Conservation (phyloP, 2,113 vertebrate species). For the Electrona antarctica region DNA sequence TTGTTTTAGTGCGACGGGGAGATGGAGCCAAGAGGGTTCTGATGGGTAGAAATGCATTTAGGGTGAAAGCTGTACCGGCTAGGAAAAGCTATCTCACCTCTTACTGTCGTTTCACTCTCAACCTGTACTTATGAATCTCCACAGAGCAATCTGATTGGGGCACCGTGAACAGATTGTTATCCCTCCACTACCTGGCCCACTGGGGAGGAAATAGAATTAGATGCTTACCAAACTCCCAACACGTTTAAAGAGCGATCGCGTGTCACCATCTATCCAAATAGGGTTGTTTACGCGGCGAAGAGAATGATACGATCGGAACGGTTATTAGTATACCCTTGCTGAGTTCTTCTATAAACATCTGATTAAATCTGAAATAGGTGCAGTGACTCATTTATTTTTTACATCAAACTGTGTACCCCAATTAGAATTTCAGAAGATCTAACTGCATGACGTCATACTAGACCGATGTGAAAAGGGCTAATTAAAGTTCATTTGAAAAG, state of each 20-base stretch:
- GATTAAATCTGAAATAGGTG: conserved; percentile 10
- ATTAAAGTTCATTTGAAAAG: conserved; percentile 8
- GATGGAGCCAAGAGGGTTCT: conserved; percentile 25
- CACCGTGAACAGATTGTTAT: conserved; percentile 52
- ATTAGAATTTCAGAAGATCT: neutral
- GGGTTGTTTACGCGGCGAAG: conserved; percentile 1
- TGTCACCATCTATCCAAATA: conserved; percentile 24
- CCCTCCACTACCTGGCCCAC: conserved; percentile 7
- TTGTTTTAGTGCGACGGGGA: conserved; percentile 64
- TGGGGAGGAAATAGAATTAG: conserved; percentile 36
- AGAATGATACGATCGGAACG: conserved; percentile 12
- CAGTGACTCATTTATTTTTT: neutral
- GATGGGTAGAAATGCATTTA: conserved; percentile 72
- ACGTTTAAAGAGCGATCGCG: conserved; percentile 20
- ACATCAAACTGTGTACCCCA: too few species aligned
- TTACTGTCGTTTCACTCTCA: conserved; percentile 65
- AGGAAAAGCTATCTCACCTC: conserved; percentile 62
- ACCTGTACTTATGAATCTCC: conserved; percentile 64
- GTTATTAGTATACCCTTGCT: conserved; percentile 16
- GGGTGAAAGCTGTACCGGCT: conserved; percentile 53
- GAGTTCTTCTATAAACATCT: conserved; percentile 8
- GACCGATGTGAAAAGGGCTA: neutral
- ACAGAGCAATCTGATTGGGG: conserved; percentile 50
- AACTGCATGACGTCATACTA: neutral
- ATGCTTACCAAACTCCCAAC: conserved; percentile 14